Conservation (phyloP, 2,797 vertebrate genomes). For the Channallabes apus region DNA sequence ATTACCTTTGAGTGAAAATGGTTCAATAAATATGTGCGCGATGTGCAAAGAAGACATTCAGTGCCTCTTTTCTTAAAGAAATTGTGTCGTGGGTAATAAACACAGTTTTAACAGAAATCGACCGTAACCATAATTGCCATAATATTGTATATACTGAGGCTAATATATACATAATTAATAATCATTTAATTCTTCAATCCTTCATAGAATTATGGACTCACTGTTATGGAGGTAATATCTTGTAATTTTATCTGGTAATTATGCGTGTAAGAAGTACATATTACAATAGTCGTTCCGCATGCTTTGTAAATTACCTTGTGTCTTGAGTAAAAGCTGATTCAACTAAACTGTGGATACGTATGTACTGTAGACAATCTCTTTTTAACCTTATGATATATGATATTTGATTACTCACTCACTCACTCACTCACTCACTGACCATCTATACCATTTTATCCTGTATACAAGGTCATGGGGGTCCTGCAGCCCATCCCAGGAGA, state of each 20-base stretch:
- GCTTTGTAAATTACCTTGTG: neutral
- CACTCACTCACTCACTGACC: too few species aligned
- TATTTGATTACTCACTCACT: too few species aligned
- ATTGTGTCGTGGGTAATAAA: slow-evolving; percentile 5
- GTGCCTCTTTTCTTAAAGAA: slow-evolving; percentile 1
- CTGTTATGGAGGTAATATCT: neutral
- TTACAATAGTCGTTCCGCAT: neutral
- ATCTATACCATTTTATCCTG: too few species aligned
- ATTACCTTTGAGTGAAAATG: neutral
- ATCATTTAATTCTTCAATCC: neutral
- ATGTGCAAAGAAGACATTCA: neutral
- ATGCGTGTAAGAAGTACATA: neutral
- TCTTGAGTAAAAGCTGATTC: neutral
- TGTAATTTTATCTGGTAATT: neutral
- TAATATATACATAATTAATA: neutral
- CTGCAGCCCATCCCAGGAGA: too few species aligned
- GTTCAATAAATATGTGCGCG: neutral
- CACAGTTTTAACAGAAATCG: neutral
- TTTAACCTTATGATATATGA: too few species aligned
- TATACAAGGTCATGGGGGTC: too few species aligned
- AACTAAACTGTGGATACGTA: too few species aligned
- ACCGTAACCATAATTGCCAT: neutral
- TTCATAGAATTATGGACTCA: neutral
- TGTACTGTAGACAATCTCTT: too few species aligned
- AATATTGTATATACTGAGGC: neutral